Conservation (phyloP, 2,797 vertebrate species). For the Coranthus polyacanthus region DNA sequence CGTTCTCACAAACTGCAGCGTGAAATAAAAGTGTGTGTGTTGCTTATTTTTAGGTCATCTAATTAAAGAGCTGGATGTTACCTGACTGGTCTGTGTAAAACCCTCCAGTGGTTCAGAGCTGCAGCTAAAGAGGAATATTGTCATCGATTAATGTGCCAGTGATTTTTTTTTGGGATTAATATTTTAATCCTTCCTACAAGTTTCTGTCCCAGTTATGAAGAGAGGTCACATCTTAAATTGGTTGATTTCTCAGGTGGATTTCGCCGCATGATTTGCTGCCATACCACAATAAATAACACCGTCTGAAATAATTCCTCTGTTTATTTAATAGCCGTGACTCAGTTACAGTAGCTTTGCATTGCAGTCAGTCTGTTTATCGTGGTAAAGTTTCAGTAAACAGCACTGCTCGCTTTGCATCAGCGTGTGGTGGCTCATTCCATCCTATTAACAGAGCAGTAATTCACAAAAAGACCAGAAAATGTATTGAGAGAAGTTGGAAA, state of each 20-base stretch:
- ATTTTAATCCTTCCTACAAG: conserved; percentile 2
- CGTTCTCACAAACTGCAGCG: neutral
- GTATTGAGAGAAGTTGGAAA: no score
- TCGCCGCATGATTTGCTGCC: no score
- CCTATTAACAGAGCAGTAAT: no score
- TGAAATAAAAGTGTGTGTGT: neutral
- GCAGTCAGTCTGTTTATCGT: no score
- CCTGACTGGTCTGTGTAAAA: neutral
- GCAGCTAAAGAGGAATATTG: neutral
- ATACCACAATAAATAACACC: no score
- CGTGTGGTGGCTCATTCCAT: no score
- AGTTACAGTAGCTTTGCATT: no score
- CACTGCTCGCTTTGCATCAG: no score
- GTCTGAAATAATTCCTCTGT: no score
- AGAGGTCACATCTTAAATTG: neutral
- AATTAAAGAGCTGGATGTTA: neutral
- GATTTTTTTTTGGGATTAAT: conserved; percentile 4
- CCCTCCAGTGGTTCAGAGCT: neutral
- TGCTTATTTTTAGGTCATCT: neutral
- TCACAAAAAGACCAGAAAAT: no score
- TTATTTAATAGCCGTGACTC: no score
- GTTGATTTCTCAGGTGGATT: neutral
- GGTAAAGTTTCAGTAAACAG: no score
- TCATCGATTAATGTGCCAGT: neutral
- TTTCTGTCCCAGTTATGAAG: neutral